phyloP scores from a whole-genome alignment of 2,888 invertebrate species.

The Stratiomys singularior region DNA sequence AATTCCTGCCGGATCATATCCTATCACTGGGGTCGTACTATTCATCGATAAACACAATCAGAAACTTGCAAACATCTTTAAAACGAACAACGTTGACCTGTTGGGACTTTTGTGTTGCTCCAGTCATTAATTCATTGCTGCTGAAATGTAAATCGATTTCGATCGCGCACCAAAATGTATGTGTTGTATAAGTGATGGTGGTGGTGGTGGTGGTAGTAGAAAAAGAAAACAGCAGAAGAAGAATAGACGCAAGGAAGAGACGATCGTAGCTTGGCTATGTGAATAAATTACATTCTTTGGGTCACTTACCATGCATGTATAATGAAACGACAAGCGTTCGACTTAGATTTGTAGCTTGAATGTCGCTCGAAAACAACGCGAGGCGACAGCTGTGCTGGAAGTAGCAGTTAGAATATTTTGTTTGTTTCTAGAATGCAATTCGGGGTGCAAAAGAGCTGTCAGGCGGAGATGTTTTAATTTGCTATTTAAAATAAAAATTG shows the following conservation, averaged over 20 bases:
- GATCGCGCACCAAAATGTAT: neutral
- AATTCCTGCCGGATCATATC: no score
- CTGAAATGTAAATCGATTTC: conserved; percentile 34
- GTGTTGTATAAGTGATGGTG: neutral
- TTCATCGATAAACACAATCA: no score
- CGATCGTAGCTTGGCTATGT: neutral
- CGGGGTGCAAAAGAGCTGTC: neutral
- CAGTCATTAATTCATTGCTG: conserved; percentile 41
- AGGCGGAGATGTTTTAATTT: neutral
- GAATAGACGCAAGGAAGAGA: neutral
- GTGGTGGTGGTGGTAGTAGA: neutral
- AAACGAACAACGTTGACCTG: neutral
- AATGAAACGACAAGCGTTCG: neutral
- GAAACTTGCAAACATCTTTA: neutral
- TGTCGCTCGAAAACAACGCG: neutral
- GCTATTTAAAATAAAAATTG: neutral
- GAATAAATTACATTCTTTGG: neutral
- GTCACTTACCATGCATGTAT: conserved; percentile 3
- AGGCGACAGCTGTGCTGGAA: neutral
- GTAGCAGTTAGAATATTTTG: neutral
- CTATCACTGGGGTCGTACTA: no score
- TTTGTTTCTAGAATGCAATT: neutral
- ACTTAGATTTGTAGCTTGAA: neutral
- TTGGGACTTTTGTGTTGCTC: neutral
- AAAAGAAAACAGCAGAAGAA: neutral